A percentile compares a stretch with the other conserved stretches of the same genome.
Conservation (phyloP, 2,888 invertebrate genomes). For the Nyleta sp. region DNA sequence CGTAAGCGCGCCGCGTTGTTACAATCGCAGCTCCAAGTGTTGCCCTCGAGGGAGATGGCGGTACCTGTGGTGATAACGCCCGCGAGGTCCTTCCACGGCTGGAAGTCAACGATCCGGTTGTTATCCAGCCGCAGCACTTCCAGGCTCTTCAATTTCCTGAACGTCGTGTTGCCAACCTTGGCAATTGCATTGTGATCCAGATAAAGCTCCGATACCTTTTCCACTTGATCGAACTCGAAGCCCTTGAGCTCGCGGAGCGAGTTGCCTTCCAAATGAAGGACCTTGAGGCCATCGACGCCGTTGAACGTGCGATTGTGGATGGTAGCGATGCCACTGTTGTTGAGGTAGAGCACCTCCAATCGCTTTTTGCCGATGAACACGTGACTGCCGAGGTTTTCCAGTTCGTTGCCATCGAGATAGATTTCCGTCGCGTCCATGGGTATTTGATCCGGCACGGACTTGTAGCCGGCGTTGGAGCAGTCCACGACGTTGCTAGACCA, state of each 20-base stretch:
- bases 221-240: constrained; percentile 92
- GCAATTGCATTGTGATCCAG: constrained; percentile 90
- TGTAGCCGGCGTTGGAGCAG: constrained; percentile 90
- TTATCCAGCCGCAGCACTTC: constrained; percentile 90
- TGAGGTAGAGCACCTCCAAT: constrained; percentile 89
- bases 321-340: constrained; percentile 89
- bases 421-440: constrained; percentile 96
- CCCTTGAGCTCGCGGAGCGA: constrained; percentile 90
- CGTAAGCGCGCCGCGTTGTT: constrained; percentile 87
- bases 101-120: constrained; percentile 90
- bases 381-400: constrained; percentile 91
- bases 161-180: constrained; percentile 89
- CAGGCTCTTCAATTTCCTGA: constrained; percentile 88
- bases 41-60: constrained; percentile 89
- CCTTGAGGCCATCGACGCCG: constrained; percentile 90
- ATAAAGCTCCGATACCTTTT: constrained; percentile 89
- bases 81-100: constrained; percentile 87
- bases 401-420: constrained; percentile 91
- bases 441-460: constrained; percentile 89
- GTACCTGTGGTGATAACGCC: constrained; percentile 84
- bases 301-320: constrained; percentile 96
- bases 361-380: constrained; percentile 94
- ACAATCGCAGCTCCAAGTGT: constrained; percentile 94
- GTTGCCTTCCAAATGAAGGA: constrained; percentile 93
- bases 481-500: constrained; percentile 94